Conservation (phyloP, 2,888 invertebrate species). For the Sussaba pulchella region DNA sequence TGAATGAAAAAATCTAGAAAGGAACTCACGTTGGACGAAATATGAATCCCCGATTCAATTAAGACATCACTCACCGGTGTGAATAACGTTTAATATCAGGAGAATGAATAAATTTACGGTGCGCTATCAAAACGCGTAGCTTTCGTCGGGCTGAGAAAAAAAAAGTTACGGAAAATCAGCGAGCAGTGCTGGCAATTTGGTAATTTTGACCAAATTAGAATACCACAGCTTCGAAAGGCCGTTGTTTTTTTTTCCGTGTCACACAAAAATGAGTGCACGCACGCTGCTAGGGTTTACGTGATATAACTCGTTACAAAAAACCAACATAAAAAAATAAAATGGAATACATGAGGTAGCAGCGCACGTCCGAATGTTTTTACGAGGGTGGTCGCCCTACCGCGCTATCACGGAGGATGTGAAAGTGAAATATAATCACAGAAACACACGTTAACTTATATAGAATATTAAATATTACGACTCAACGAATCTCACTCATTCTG, state of each 20-base stretch:
- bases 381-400: neutral
- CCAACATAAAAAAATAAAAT: constrained; percentile 16
- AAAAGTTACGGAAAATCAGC: no score
- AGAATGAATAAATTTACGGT: no score
- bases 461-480: neutral
- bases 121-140: no score
- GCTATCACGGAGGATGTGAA: neutral
- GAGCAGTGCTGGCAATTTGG: no score
- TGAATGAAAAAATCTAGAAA: no score
- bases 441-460: no score
- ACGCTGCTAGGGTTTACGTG: constrained; percentile 3
- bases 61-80: no score
- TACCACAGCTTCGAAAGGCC: neutral
- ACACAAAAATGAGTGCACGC: neutral
- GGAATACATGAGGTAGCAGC: neutral
- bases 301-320: constrained; percentile 22
- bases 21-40: no score
- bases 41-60: no score
- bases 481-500: neutral
- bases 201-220: constrained; percentile 23
- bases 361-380: constrained; percentile 17
- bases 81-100: no score
- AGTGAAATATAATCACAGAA: neutral
- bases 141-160: no score
- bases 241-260: constrained; percentile 1